These are phyloP conservation scores for Aptenodytes forsteri DNA, from an alignment of 2,113 vertebrate genomes.

Conservation along the genomic window DNA sequence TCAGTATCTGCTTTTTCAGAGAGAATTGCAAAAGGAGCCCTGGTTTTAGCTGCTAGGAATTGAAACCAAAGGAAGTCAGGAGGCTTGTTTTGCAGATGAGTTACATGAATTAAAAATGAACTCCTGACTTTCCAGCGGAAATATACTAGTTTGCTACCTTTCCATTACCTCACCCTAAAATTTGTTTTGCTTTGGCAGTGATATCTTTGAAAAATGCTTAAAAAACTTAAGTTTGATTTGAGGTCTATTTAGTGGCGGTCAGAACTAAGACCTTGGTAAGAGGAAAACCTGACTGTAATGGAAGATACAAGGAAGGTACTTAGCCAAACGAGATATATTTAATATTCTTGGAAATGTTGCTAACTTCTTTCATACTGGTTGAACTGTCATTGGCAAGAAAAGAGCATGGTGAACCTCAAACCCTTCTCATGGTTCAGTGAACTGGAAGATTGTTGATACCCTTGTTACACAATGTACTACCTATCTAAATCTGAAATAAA, in stretches of 20 bases:
- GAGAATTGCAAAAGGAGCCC: neutral
- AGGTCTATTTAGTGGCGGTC: neutral
- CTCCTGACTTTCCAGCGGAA: neutral
- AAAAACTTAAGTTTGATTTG: neutral
- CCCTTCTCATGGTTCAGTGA: neutral
- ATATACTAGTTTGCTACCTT: neutral
- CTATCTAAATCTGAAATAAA: neutral
- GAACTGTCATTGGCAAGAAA: neutral
- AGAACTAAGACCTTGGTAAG: neutral
- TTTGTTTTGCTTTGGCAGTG: neutral
- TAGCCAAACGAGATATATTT: neutral
- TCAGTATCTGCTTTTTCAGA: neutral
- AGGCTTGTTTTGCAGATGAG: neutral
- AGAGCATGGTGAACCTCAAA: neutral
- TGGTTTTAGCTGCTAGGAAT: neutral
- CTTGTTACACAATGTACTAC: neutral
- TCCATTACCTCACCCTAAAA: neutral
- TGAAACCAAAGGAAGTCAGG: neutral
- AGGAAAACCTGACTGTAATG: neutral
- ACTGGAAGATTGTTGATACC: neutral
- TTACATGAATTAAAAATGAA: neutral
- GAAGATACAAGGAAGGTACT: neutral
- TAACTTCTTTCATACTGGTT: neutral
- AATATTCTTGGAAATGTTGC: neutral
- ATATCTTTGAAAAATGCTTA: neutral